Base-by-base conservation (phyloP, 2,888 invertebrate genomes). In the Lycocerus yunnanus region DNA sequence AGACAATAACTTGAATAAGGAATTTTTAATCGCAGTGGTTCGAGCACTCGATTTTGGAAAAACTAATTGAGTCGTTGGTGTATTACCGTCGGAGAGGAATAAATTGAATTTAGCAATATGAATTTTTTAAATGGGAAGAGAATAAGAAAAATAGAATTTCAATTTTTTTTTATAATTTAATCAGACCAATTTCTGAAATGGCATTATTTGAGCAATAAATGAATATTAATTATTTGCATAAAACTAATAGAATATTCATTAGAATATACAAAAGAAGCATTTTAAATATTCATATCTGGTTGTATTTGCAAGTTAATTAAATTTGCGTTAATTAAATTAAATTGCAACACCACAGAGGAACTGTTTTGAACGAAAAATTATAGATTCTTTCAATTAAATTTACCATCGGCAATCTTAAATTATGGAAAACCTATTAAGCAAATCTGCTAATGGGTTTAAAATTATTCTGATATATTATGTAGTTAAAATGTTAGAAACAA, bases 161-260 rank as follows among this genome's bases (percentile, higher is more conserved):
- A n/a, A n/a, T 43, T 43, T 43, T 43, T 43, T 43, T 43, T 43
- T n/a, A 13, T 43, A 43, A 43, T 43, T 43, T 43, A 43, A 43
- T 43, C n/a, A 43, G n/a, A n/a, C 6, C 43, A 43, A n/a, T 43
- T 43, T 43, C 43, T 43, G 43, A 43, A 43, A 20, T 59, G 20
- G 10, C 14, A 21, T 14, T 60, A 24, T 14, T 15, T 21, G 69
- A 24, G 16, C 15, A 69, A 61, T 69, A 69, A 69, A 60, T 60
- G 61, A 61, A 69, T 69, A 69, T 69, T 69, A 69, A 59, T 61
- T 60, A 61, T 69, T 20, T 69, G 14, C 69, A 11, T 15, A 69
- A 61, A 21, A 61, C 69, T 69, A 69, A n/a, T 61, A 69, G 61
- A 69, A 69, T 69, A 60, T 60, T 69, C 60, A 69, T 69, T 59